Base-by-base conservation (phyloP, 2,113 vertebrate genomes). In the Larimichthys crocea region DNA sequence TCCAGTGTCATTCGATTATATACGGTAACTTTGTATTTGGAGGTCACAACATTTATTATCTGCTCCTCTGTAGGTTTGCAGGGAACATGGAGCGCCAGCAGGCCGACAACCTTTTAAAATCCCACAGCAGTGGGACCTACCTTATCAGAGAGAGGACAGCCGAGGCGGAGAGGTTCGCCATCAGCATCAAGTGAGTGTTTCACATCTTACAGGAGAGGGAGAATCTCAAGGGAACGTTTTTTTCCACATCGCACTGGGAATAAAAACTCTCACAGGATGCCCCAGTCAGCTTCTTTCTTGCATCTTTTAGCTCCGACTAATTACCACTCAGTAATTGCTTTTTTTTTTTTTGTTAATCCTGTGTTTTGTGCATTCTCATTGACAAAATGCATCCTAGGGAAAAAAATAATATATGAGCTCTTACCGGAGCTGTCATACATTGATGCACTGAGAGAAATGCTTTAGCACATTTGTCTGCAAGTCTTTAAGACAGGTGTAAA, bases 41-140 rank as follows among this genome's bases (percentile, higher is more conserved):
- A 84, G 80, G 85, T 84, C 72, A 48, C 60, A 19, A 0, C n/a
- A 7, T 81, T 46, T 8, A 24, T 52, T 50, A 16, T 75, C 22
- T 10, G 55, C 52, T 84, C 10, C 42, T 74, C 63, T 78, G 35
- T 72, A 99, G 98, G 98, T 99, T 99, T 73, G 98, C 98, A 0
- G 98, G 98, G 74, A 99, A 96, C 93, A 97, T 99, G 96, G 98
- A 99, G 92, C 91, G 98, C 52, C 97, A 98, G 85, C 98, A 99
- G 93, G 97, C 98, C 0, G 98, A 99, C 94, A 99, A 97, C 92
- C 95, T 99, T 84, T 95, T 99, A 24, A 99, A 98, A 71, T 94
- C 97, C 3, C 98, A 98, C 3, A 94, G 95, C 89, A 99, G 97
- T 0, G 98, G 98, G 71, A 99, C 98, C 10, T 99, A 99, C 95